Percentiles rank a stretch among this genome's conserved stretches.
Conservation (phyloP, 1,140 invertebrate species). For the Bombus breviceps region DNA sequence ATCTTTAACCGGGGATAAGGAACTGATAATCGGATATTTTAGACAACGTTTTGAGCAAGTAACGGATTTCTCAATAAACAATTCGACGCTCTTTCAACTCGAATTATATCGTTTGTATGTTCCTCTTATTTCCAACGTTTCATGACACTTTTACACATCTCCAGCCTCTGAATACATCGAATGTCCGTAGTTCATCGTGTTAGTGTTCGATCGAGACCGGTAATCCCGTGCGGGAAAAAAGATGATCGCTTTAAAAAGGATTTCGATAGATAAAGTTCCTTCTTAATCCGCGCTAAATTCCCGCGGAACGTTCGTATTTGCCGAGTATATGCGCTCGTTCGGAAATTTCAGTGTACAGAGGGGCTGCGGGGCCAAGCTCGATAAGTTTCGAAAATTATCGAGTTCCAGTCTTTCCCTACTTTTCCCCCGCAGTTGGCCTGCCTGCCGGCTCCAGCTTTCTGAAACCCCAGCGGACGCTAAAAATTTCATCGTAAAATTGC, state of each 20-base stretch:
- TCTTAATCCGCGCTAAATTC: constrained; percentile 38
- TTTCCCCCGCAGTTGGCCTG: background rate
- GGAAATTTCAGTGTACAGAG: constrained; percentile 23
- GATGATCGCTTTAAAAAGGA: constrained; percentile 21
- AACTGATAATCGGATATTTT: constrained; percentile 53
- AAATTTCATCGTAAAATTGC: constrained; percentile 34
- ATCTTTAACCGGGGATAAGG: constrained; percentile 34
- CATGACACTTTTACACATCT: background rate
- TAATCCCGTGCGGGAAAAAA: background rate
- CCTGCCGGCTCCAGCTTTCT: background rate
- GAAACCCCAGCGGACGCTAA: background rate
- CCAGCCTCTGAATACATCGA: background rate
- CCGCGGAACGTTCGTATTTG: constrained; percentile 19
- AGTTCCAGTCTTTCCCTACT: background rate
- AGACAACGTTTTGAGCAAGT: constrained; percentile 5
- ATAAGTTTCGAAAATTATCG: constrained; percentile 44
- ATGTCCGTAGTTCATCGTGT: background rate
- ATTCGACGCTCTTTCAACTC: background rate
- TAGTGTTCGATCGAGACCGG: background rate
- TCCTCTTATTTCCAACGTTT: background rate
- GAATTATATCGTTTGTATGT: background rate
- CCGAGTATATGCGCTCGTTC: constrained; percentile 1
- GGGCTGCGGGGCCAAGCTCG: too few species aligned
- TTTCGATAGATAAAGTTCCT: constrained; percentile 34
- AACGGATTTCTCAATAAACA: background rate